Evolutionary conservation across 2,113 vertebrate genomes (phyloP), one percentile per base, ranked within the genome.

Genomic region (Corythoichthys haematopterus): DNA sequence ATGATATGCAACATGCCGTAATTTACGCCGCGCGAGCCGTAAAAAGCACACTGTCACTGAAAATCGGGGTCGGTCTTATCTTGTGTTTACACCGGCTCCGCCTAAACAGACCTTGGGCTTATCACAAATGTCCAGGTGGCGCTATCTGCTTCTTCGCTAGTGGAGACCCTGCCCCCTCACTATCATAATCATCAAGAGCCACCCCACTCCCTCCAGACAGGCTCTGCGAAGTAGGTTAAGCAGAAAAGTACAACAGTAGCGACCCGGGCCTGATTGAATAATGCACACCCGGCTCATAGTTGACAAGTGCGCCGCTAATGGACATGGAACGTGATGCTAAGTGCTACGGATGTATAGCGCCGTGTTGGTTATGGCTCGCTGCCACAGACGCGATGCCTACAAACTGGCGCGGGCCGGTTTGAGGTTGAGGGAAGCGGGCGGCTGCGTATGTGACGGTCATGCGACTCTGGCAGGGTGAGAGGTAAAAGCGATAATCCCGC

Each of bases 151-250:
- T 36, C 55, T 57, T 57, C 36, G 13, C 55, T 57, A 6, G 13
- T 14, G 55, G 35, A 37, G 55, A 36, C 78, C 82, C 78, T 71
- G 4, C 81, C 84, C 82, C 84, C 74, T 6, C 20, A 11, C 53
- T 33, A 35, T 12, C 52, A 35, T 14, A 28, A 56, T 12, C 53
- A 35, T 35, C 53, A 56, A 35, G 12, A 36, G 14, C 55, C 6
- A 14, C 55, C 5, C 3, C 3, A 33, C 20, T 12, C 74, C 78
- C 84, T 81, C 73, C 81, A 88, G 83, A 85, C 81, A 78, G 73
- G 62, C 78, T 77, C 78, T 75, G 67, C 79, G 79, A 88, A 87
- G 81, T 84, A 80, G 82, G 86, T 83, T 87, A 84, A 86, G 82
- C 78, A 84, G 71, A 75, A 81, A 79, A 83, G 76, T 68, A 68